Evolutionary conservation across 2,888 invertebrate genomes (phyloP), one percentile per base, ranked within the genome.

Genomic region (Patella pellucida): DNA sequence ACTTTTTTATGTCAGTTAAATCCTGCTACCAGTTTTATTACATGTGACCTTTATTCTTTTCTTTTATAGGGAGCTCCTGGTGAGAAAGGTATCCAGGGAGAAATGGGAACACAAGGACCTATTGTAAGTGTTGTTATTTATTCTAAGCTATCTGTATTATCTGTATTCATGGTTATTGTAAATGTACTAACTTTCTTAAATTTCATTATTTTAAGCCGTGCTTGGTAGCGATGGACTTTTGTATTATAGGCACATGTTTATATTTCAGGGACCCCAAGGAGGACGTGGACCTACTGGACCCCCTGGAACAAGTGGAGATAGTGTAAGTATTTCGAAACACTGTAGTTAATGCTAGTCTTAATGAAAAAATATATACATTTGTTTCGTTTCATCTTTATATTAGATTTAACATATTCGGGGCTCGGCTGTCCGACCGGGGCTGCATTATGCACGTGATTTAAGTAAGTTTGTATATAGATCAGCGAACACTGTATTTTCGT

Each of bases 21-120:
- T n/a, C 14, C 14, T 23, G 19, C 19, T 16, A 74, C 4, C 27
- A 52, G 7, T 27, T 70, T 50, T 16, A 70, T 16, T 23, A 9
- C 50, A 27, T 27, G 12, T 50, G n/a, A 69, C 11, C 50, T 56
- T 41, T 19, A 56, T 23, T n/a, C 41, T 19, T 16, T 31, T 74
- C 69, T 68, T 11, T 83, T 81, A 56, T 68, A 87, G 87, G 87
- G 87, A 69, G 9, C 78, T 0, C 85, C 85, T 14, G 87, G 87
- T 54, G 76, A 74, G 15, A 23, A 78, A 3, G 88, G 88, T 50
- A 75, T 72, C 3, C 69, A 77, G 41, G 87, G 87, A 71, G 85
- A 84, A 52, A 12, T 69, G 31, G 88, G 88, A 75, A 78, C 84
- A 15, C 70, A 81, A n/a, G 88, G 87, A 77, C 80, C 80, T 19